Percentiles rank a stretch among this genome's conserved stretches.
Conservation (phyloP, 2,888 invertebrate genomes). For the Crossocerus cetratus region DNA sequence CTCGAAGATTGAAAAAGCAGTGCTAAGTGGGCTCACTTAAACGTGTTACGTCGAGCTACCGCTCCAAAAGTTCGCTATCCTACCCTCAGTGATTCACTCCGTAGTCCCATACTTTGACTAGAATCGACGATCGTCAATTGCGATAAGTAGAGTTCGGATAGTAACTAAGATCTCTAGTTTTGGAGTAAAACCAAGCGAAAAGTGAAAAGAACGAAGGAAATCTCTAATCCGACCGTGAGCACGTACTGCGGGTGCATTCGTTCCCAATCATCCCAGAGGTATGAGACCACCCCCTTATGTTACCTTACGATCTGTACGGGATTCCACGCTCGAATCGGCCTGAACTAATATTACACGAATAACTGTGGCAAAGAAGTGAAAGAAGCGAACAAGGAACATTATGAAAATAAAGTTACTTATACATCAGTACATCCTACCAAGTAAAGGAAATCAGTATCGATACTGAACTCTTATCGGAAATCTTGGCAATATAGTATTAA, state of each 20-base stretch:
- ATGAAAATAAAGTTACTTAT: constrained; percentile 32
- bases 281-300: constrained; percentile 7
- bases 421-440: constrained; percentile 23
- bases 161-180: background rate
- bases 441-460: constrained; percentile 21
- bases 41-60: no score
- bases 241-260: constrained; percentile 25
- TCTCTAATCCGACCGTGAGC: constrained; percentile 35
- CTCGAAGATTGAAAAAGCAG: no score
- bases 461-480: constrained; percentile 18
- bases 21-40: no score
- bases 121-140: constrained; percentile 42
- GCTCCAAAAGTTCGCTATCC: no score
- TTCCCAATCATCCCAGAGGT: constrained; percentile 20
- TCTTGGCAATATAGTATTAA: constrained; percentile 15
- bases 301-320: constrained; percentile 28
- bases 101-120: constrained; percentile 55
- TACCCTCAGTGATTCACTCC: constrained; percentile 1
- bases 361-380: constrained; percentile 1
- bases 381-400: constrained; percentile 38
- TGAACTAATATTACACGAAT: constrained; percentile 19
- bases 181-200: background rate
- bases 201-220: background rate
- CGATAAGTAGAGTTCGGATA: background rate
- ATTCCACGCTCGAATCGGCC: constrained; percentile 24